Evolutionary conservation across 2,113 vertebrate species (phyloP).

Genomic region (Rhinolophus ferrumequinum): DNA sequence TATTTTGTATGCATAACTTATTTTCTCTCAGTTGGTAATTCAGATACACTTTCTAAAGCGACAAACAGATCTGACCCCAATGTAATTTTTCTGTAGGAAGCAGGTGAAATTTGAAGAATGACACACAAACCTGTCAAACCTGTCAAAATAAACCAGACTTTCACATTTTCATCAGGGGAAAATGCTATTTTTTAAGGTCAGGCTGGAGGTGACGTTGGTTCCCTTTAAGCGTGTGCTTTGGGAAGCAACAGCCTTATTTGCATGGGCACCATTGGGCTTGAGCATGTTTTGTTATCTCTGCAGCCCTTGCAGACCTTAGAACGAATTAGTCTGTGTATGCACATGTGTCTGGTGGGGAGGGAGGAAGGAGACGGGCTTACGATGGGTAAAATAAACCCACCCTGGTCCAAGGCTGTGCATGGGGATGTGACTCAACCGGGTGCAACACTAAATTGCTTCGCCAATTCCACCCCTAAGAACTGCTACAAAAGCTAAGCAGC

Average conservation of each 20-base stretch:
- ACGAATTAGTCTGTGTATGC: neutral
- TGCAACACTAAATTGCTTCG: neutral
- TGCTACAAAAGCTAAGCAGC: neutral
- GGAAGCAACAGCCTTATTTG: neutral
- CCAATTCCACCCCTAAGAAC: neutral
- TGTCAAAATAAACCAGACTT: neutral
- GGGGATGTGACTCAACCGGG: neutral
- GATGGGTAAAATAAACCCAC: neutral
- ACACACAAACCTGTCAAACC: neutral
- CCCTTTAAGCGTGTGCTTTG: neutral
- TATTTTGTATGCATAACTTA: neutral
- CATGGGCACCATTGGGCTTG: neutral
- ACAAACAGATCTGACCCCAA: neutral
- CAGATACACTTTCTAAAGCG: neutral
- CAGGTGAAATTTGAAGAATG: neutral
- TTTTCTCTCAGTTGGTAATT: neutral
- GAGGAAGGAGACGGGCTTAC: neutral
- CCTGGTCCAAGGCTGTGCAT: neutral
- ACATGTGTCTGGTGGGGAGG: neutral
- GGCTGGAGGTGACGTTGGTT: neutral
- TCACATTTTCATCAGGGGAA: neutral
- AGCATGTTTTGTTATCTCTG: neutral
- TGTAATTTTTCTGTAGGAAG: neutral
- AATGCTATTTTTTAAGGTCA: neutral
- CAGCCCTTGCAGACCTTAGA: neutral